phyloP scores from a whole-genome alignment of 2,888 invertebrate genomes.

The Thymelicus lineola region DNA sequence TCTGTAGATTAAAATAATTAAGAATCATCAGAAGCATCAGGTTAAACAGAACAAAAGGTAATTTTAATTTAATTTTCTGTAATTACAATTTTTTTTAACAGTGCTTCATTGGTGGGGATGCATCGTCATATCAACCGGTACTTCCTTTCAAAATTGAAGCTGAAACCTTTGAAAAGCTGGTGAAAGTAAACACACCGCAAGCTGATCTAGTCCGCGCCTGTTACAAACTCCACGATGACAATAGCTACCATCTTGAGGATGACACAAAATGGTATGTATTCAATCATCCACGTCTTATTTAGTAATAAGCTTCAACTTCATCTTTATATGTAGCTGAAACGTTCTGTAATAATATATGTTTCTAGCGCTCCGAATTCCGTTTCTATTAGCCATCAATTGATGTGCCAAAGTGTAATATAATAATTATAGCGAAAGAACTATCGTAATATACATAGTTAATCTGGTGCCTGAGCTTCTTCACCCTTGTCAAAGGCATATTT shows the following conservation, averaged over 20 bases:
- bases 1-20: too few species aligned
- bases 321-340: too few species aligned
- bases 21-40: too few species aligned
- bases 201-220: constrained; percentile 67
- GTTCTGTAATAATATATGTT: too few species aligned
- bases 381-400: too few species aligned
- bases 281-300: background rate
- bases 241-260: constrained; percentile 67
- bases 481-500: background rate
- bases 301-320: too few species aligned
- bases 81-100: constrained; percentile 40
- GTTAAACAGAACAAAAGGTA: too few species aligned
- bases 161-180: constrained; percentile 62
- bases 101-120: constrained; percentile 77
- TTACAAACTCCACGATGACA: constrained; percentile 66
- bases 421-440: too few species aligned
- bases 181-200: constrained; percentile 66
- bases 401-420: too few species aligned
- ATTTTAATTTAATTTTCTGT: background rate
- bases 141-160: constrained; percentile 69
- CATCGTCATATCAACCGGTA: constrained; percentile 72
- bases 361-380: too few species aligned
- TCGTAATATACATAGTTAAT: background rate
- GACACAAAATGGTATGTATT: constrained; percentile 73
- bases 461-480: background rate